A percentile compares a stretch with the other conserved stretches of the same genome.
phyloP scores from a whole-genome alignment of 53 echinoderm and acorn worm genomes.

The Paracentrotus lividus region DNA sequence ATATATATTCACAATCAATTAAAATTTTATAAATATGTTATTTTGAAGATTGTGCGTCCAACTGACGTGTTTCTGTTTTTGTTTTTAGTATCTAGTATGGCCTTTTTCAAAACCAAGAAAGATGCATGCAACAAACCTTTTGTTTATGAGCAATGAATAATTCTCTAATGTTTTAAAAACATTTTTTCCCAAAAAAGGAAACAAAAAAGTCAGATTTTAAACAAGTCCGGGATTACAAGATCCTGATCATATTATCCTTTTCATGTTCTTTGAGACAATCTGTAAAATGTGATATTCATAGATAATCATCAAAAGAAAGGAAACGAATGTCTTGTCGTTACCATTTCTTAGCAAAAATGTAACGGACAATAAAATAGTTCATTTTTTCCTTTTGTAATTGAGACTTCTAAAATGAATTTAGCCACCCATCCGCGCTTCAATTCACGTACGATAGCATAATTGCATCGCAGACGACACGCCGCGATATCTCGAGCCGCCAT shows the following conservation, averaged over 20 bases:
- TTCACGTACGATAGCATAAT: constrained; percentile 48
- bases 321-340: neutral
- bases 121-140: too few relatives aligned
- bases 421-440: constrained; percentile 42
- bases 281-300: neutral
- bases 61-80: too few relatives aligned
- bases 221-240: neutral
- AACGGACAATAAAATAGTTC: neutral
- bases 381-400: neutral
- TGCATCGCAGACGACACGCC: constrained; percentile 49
- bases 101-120: too few relatives aligned
- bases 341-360: neutral
- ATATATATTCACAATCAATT: too few relatives aligned
- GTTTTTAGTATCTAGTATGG: too few relatives aligned
- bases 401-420: constrained; percentile 8
- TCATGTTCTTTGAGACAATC: neutral
- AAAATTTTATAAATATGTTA: too few relatives aligned
- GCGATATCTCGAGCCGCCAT: constrained; percentile 49
- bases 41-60: too few relatives aligned
- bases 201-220: too few relatives aligned
- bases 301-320: neutral
- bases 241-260: neutral
- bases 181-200: too few relatives aligned
- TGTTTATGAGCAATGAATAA: too few relatives aligned
- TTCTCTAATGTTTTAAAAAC: too few relatives aligned